Base-by-base conservation (phyloP, 2,113 vertebrate genomes). In the Regulus satrapa region DNA sequence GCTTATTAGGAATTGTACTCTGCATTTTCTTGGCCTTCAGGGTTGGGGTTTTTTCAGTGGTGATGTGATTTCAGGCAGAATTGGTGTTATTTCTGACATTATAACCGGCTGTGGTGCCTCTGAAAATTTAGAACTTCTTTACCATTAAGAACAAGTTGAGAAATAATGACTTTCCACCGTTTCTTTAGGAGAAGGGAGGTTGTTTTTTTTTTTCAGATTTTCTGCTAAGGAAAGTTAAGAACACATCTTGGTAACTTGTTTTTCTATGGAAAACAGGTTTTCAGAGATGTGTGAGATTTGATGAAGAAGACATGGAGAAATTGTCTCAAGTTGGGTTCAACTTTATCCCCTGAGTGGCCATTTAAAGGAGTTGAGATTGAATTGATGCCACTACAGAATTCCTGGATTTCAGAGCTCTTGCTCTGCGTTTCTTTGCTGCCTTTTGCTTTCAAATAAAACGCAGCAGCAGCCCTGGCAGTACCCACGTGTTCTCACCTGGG, bases 61-160 rank as follows among this genome's bases (percentile, higher is more conserved):
- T 48, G 36, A 2, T 61, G 32, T 46, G 66, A 55, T 77, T 71
- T 63, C 67, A 46, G 34, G 91, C 78, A 59, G 68, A 45, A 28
- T 23, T 6, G 0, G 0, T 16, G 25, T 31, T 18, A 23, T 28
- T 86, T 61, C 31, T 72, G 3, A 14, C 8, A 2, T 16, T 46
- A 1, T 14, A 51, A 34, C 20, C 17, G 14, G 3, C 43, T 88
- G 38, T 28, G 10, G 11, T 51, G 51, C 18, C 43, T 4, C 55
- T 84, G 41, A 28, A 66, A n/a, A 41, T 38, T 51, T 52, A 78
- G 21, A 59, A n/a, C 45, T 59, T 52, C 4, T 21, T 66, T 40
- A 23, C 86, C 46, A 19, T n/a, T 19, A 36, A 8, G 21, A 61
- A 32, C 2, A 10, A 58, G 7, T 16, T 79, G 72, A 67, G 40